Evolutionary conservation across 2,888 invertebrate species (phyloP).

Genomic region (Eilema griseolum): DNA sequence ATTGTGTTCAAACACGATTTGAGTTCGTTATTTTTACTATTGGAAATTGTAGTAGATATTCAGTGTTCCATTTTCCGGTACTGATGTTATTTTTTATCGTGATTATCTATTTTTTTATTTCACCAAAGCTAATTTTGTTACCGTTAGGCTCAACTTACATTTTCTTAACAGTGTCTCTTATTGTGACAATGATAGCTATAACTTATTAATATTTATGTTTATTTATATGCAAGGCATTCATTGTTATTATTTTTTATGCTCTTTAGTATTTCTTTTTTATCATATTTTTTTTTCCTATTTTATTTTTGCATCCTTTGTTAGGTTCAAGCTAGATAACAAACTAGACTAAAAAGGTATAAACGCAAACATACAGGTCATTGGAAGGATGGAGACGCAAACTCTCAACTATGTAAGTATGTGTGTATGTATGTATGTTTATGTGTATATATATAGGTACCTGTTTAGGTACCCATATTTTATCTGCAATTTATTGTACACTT

Average conservation of each 20-base stretch:
- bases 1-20: constrained; percentile 30
- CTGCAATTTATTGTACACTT: no score
- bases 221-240: background rate
- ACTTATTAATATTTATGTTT: background rate
- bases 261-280: no score
- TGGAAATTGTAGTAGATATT: background rate
- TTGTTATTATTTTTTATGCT: no score
- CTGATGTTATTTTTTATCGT: background rate
- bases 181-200: background rate
- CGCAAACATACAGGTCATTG: background rate
- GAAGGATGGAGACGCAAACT: background rate
- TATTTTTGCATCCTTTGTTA: background rate
- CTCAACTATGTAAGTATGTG: no score
- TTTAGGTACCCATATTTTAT: no score
- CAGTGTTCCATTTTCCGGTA: background rate
- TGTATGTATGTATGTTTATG: no score
- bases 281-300: no score
- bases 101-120: background rate
- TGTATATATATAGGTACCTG: no score
- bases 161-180: background rate
- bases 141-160: background rate
- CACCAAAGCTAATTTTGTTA: background rate
- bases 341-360: background rate
- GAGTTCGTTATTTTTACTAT: constrained; percentile 13
- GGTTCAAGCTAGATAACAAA: no score